Percentiles rank a stretch among this genome's conserved stretches.
phyloP scores from a whole-genome alignment of 2,113 vertebrate genomes.

The Sylvilagus bachmani region DNA sequence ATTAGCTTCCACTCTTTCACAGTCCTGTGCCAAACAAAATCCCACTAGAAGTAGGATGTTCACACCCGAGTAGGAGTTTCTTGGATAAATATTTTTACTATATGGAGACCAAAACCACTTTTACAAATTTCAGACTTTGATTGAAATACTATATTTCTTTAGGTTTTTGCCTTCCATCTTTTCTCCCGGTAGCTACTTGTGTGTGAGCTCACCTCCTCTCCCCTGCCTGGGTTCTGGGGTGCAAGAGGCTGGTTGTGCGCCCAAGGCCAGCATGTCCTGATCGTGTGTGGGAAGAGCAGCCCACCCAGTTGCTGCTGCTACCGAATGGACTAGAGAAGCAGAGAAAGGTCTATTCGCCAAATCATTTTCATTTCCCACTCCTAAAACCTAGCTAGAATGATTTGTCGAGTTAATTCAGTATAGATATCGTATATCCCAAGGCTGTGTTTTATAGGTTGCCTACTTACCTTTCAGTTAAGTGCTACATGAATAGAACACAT shows the following conservation, averaged over 20 bases:
- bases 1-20: slow-evolving; percentile 89
- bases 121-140: slow-evolving; percentile 91
- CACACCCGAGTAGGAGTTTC: slow-evolving; percentile 91
- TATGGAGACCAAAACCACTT: slow-evolving; percentile 92
- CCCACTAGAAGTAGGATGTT: slow-evolving; percentile 91
- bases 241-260: slow-evolving; percentile 60
- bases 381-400: neutral
- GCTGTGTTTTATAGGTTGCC: neutral
- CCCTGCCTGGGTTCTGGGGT: slow-evolving; percentile 79
- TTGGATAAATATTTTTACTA: slow-evolving; percentile 93
- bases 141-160: slow-evolving; percentile 90
- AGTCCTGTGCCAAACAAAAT: slow-evolving; percentile 91
- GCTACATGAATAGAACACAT: neutral
- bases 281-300: slow-evolving; percentile 41
- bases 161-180: slow-evolving; percentile 82
- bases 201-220: slow-evolving; percentile 84
- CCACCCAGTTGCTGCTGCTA: slow-evolving; percentile 52
- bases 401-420: slow-evolving; percentile 40
- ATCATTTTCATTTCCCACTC: slow-evolving; percentile 27
- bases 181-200: slow-evolving; percentile 85
- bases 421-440: neutral
- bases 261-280: slow-evolving; percentile 47
- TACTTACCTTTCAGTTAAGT: slow-evolving; percentile 36
- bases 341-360: slow-evolving; percentile 68
- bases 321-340: neutral